Conservation (phyloP, 2,888 invertebrate genomes). For the Phyllotreta cruciferae region DNA sequence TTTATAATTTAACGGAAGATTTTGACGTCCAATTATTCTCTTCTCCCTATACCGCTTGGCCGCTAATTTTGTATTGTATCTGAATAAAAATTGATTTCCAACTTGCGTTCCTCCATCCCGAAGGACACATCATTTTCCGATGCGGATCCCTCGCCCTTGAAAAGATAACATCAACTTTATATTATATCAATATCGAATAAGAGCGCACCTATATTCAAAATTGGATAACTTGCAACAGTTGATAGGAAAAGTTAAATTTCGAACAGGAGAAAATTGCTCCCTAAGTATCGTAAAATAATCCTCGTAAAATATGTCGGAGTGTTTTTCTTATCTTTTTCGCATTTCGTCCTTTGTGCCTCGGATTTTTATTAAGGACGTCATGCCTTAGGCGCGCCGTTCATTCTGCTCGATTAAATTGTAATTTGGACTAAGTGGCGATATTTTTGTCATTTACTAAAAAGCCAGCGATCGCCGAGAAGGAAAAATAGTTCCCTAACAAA, state of each 20-base stretch:
- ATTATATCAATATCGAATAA: constrained; percentile 51
- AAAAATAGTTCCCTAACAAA: constrained; percentile 4
- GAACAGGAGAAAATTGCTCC: constrained; percentile 43
- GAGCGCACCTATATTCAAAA: constrained; percentile 52
- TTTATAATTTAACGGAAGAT: no score
- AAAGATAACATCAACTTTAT: constrained; percentile 46
- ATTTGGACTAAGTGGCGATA: constrained; percentile 17
- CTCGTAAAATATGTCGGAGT: constrained; percentile 33
- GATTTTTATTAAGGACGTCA: constrained; percentile 14
- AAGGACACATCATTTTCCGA: constrained; percentile 26
- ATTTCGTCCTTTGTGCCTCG: constrained; percentile 18
- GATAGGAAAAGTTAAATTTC: constrained; percentile 53
- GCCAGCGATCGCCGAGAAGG: constrained; percentile 2
- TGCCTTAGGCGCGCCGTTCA: constrained; percentile 22
- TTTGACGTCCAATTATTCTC: no score
- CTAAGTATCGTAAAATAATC: constrained; percentile 43
- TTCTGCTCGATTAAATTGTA: constrained; percentile 21
- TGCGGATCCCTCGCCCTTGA: constrained; percentile 19
- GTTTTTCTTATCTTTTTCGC: constrained; percentile 28
- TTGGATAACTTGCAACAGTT: constrained; percentile 55
- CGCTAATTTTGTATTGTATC: not conserved
- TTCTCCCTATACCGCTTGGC: no score
- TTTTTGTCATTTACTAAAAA: constrained; percentile 10
- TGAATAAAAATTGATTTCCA: constrained; percentile 15
- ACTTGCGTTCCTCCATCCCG: constrained; percentile 18